phyloP scores from a whole-genome alignment of 2,797 vertebrate species.

The Lophura swinhoii region DNA sequence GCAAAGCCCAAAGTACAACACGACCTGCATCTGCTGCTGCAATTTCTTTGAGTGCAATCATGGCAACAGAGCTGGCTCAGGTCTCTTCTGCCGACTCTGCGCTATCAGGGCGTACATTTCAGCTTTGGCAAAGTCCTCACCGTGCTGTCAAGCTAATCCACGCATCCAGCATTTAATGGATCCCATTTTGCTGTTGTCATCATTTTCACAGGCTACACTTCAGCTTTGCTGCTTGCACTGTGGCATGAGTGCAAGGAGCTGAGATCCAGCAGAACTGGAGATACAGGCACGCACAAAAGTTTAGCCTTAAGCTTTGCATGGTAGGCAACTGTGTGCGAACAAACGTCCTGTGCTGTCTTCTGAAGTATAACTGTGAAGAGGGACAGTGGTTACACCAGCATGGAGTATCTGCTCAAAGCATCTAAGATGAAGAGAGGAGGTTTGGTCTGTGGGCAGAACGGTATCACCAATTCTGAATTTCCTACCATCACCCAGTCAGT shows the following conservation, averaged over 20 bases:
- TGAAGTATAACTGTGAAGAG: too few relatives aligned
- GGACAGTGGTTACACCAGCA: too few relatives aligned
- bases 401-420: too few relatives aligned
- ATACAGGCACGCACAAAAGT: too few relatives aligned
- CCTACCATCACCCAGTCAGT: not conserved
- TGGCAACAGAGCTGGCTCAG: not conserved
- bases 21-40: not conserved
- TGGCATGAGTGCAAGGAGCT: too few relatives aligned
- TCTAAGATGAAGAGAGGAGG: too few relatives aligned
- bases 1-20: not conserved
- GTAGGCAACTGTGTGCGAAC: too few relatives aligned
- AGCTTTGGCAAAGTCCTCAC: not conserved
- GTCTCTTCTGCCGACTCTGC: not conserved
- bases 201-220: slow-evolving; percentile 38
- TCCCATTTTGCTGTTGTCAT: slow-evolving; percentile 57
- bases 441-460: not conserved
- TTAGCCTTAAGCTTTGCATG: too few relatives aligned
- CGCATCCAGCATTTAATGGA: not conserved
- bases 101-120: not conserved
- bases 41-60: not conserved
- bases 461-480: not conserved
- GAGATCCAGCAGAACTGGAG: too few relatives aligned
- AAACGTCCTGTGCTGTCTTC: too few relatives aligned
- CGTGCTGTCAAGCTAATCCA: slow-evolving; percentile 21
- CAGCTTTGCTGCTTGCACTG: not conserved